These are phyloP conservation scores for Cyphomyrus discorhynchus DNA, from an alignment of 2,113 vertebrate species.

Conservation along the genomic window DNA sequence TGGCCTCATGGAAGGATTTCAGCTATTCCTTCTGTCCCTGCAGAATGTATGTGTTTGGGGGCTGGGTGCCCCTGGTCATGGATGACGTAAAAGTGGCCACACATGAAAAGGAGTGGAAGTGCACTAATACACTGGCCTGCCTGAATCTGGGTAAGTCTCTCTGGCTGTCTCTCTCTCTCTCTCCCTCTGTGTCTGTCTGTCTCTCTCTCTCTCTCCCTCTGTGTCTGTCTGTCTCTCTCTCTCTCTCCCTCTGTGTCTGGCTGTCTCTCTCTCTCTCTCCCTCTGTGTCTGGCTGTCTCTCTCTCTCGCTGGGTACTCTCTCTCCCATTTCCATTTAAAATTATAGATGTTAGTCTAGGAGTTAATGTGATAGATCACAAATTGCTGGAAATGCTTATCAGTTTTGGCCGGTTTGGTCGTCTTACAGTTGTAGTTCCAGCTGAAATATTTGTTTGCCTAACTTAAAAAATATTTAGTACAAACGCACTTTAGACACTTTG, in stretches of 20 bases:
- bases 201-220: neutral
- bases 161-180: neutral
- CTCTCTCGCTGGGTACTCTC: neutral
- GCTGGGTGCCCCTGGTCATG: slow-evolving; percentile 84
- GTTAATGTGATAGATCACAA: neutral
- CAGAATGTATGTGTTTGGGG: slow-evolving; percentile 84
- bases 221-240: neutral
- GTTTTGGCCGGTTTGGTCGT: neutral
- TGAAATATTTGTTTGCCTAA: neutral
- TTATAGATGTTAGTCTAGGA: neutral
- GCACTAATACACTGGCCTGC: slow-evolving; percentile 80
- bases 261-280: neutral
- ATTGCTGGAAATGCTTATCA: neutral
- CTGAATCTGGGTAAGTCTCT: slow-evolving; percentile 68
- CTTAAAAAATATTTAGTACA: neutral
- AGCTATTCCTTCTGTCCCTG: neutral
- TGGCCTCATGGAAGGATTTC: neutral
- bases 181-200: neutral
- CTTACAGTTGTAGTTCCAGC: neutral
- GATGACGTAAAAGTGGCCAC: slow-evolving; percentile 84
- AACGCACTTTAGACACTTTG: neutral
- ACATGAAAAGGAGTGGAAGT: slow-evolving; percentile 88
- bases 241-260: neutral
- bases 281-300: neutral
- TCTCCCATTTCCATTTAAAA: neutral